Percentiles rank a stretch among this genome's conserved stretches.
These are phyloP conservation scores for Anthopleura xanthogrammica DNA, from an alignment of 92 coral and sea anemone genomes.

Conservation along the genomic window DNA sequence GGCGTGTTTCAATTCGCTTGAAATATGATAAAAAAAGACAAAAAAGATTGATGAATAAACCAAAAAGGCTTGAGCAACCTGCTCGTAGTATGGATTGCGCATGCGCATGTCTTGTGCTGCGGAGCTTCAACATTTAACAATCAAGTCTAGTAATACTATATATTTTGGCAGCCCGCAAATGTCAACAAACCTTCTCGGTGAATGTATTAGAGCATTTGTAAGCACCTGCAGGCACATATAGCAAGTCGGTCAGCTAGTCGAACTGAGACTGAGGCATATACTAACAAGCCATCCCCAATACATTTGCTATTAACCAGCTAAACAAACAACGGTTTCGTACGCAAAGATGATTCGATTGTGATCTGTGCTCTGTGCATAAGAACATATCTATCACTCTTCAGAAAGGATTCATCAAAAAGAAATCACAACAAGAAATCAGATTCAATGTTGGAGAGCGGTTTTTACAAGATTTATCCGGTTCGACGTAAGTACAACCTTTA, in stretches of 20 bases:
- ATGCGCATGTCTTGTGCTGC: background rate
- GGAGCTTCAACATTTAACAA: slow-evolving; percentile 33
- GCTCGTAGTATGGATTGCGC: slow-evolving; percentile 7
- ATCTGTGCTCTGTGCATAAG: background rate
- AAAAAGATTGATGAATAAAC: background rate
- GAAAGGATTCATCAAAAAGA: slow-evolving; percentile 20
- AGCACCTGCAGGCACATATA: slow-evolving; percentile 25
- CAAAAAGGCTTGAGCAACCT: background rate
- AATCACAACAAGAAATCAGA: slow-evolving; percentile 23
- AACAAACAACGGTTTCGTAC: slow-evolving; percentile 8
- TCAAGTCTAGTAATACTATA: slow-evolving; percentile 56
- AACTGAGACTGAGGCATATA: background rate
- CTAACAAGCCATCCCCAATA: background rate
- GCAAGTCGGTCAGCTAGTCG: background rate
- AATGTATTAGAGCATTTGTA: slow-evolving; percentile 5
- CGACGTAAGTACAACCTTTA: slow-evolving; percentile 42
- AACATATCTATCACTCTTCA: background rate
- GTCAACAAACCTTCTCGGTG: slow-evolving; percentile 64
- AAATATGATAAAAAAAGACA: background rate
- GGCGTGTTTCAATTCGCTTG: background rate
- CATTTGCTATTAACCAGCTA: slow-evolving; percentile 24
- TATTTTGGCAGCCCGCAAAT: slow-evolving; percentile 48
- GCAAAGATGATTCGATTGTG: background rate
- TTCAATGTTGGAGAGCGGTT: slow-evolving; percentile 58
- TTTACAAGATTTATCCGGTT: slow-evolving; percentile 39